Conservation (phyloP, 2,797 vertebrate species). For the Gila robusta region DNA sequence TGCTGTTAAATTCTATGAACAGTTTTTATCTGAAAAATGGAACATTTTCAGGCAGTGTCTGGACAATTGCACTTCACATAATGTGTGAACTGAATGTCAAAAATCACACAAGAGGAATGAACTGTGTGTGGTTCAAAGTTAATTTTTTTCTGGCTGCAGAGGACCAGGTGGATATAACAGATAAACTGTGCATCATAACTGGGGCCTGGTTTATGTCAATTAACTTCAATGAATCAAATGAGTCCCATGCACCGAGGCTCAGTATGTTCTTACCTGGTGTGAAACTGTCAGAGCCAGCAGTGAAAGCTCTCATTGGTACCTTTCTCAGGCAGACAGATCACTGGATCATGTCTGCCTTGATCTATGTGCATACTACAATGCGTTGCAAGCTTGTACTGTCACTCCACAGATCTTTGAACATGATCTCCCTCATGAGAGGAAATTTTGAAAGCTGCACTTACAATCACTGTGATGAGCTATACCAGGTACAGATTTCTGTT, state of each 20-base stretch:
- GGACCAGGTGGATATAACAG: constrained; percentile 66
- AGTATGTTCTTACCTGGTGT: constrained; percentile 67
- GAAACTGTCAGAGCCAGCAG: constrained; percentile 59
- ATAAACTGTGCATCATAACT: constrained; percentile 64
- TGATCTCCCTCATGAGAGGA: not conserved
- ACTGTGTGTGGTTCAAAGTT: constrained; percentile 67
- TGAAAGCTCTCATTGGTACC: constrained; percentile 26
- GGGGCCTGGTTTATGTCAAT: constrained; percentile 47
- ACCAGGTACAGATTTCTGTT: constrained; percentile 24
- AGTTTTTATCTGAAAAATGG: constrained; percentile 71
- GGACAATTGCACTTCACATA: constrained; percentile 59
- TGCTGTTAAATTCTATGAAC: constrained; percentile 73
- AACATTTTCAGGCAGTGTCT: not conserved
- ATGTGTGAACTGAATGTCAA: constrained; percentile 64
- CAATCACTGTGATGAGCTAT: not conserved
- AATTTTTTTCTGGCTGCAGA: constrained; percentile 58
- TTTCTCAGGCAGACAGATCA: constrained; percentile 40
- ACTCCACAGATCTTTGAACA: not conserved
- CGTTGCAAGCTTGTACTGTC: not conserved
- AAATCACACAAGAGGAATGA: constrained; percentile 61
- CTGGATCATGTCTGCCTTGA: constrained; percentile 59
- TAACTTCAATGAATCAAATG: constrained; percentile 59
- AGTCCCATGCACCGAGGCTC: constrained; percentile 67
- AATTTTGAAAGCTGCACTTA: not conserved
- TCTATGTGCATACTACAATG: constrained; percentile 10